Conservation (phyloP, 2,888 invertebrate genomes). For the Rhamphomyia laevipes region DNA sequence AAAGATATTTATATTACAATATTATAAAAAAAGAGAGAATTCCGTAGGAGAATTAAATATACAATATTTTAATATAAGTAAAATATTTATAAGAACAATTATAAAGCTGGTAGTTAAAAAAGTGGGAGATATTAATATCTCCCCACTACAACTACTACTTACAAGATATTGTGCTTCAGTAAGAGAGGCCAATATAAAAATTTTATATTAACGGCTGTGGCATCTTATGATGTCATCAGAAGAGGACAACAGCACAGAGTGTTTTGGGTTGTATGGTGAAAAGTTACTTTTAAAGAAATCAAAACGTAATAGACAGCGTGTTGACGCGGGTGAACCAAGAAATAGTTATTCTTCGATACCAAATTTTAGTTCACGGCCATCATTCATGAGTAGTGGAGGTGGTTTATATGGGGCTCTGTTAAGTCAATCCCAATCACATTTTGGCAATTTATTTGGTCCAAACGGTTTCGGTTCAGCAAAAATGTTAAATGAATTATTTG, state of each 20-base stretch:
- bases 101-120: neutral
- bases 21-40: no score
- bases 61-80: no score
- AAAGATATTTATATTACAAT: no score
- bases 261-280: conserved; percentile 88
- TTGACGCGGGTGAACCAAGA: conserved; percentile 91
- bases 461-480: conserved; percentile 78
- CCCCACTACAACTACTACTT: conserved; percentile 10
- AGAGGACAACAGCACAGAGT: conserved; percentile 78
- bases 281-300: conserved; percentile 81
- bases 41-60: no score
- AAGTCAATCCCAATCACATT: conserved; percentile 64
- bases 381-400: conserved; percentile 74
- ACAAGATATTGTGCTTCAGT: no score
- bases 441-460: conserved; percentile 64
- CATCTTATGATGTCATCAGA: conserved; percentile 91
- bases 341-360: conserved; percentile 80
- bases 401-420: conserved; percentile 82
- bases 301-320: conserved; percentile 88
- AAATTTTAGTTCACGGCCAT: conserved; percentile 65
- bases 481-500: conserved; percentile 83
- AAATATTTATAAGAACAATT: no score
- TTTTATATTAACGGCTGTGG: neutral
- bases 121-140: conserved; percentile 15
- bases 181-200: neutral